Base-by-base conservation (phyloP, 2,888 invertebrate genomes). In the Cephus spinipes region DNA sequence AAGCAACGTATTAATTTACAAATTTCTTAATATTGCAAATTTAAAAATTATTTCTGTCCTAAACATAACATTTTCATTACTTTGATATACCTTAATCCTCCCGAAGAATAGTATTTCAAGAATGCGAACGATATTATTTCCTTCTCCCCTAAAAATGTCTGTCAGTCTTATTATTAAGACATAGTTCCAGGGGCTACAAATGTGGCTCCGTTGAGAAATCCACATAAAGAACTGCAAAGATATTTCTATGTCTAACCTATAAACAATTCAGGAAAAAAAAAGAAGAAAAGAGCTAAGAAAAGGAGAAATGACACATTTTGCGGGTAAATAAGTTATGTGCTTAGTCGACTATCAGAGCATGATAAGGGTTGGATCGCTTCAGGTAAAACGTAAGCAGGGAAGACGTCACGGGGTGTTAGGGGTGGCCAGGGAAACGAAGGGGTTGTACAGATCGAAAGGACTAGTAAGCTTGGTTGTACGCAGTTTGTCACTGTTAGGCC, bases 301-400 rank as follows among this genome's bases (percentile, higher is more conserved):
- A 55, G 1, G 15, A 40, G 15, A 40, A 23, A 40, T 23, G 23
- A 55, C 55, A 55, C 9, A 55, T 71, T 71, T 11, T 32, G 12
- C 71, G 31, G 12, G 32, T 71, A 71, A 71, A 71, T 71, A 71
- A 71, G 32, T 71, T 71, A 71, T 71, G 11, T 12, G 31, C 71
- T 71, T 71, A 71, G 71, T 33, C 32, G 32, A 12, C 71, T 31
- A 71, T 71, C 71, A 71, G 6, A 15, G 15, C 9, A 31, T 71
- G 71, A 71, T 71, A 71, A 31, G 31, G 71, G 71, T 71, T 11
- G 32, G 31, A 6, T 31, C 15, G 31, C 31, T 31, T 11, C 31
- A 23, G 32, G 71, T 32, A 31, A 31, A 71, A 32, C 31, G 71
- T 32, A 71, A n/a, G 12, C 9, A 23, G 9, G 55, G 9, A 55